Evolutionary conservation across 2,113 vertebrate genomes (phyloP).

Genomic region (Takifugu flavidus): DNA sequence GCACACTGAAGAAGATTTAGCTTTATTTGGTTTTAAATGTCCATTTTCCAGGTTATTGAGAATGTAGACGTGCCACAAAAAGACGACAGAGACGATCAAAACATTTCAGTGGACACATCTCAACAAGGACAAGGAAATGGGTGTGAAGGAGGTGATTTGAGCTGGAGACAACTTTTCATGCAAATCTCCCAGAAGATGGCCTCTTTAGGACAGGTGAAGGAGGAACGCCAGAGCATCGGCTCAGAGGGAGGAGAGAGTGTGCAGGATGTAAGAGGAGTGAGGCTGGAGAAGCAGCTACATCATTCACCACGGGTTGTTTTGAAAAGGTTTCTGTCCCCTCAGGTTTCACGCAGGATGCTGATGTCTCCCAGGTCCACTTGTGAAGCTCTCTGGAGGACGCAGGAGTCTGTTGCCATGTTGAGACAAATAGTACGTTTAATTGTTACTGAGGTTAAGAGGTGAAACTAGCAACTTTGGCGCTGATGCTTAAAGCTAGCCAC

Average conservation of each 20-base stretch:
- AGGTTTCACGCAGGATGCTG: slow-evolving; percentile 25
- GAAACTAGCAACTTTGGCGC: too few species aligned
- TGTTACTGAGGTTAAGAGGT: background rate
- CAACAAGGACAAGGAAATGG: too few species aligned
- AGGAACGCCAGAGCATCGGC: slow-evolving; percentile 21
- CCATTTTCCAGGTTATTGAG: slow-evolving; percentile 54
- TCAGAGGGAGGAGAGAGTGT: slow-evolving; percentile 12
- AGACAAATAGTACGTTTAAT: slow-evolving; percentile 27
- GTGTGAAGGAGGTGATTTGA: background rate
- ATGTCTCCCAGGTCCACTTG: slow-evolving; percentile 14
- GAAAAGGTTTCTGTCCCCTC: background rate
- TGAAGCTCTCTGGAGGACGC: slow-evolving; percentile 31
- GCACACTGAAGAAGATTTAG: background rate
- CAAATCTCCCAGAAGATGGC: slow-evolving; percentile 48
- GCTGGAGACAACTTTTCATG: slow-evolving; percentile 41
- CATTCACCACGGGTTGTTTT: background rate
- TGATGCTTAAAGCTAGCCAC: too few species aligned
- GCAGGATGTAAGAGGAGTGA: slow-evolving; percentile 5
- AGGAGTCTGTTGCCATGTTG: slow-evolving; percentile 27
- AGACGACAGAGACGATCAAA: too few species aligned
- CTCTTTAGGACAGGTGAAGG: slow-evolving; percentile 22
- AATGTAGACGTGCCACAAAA: background rate
- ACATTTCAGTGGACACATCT: too few species aligned
- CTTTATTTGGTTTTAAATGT: too few species aligned
- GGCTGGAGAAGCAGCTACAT: background rate